Base-by-base conservation (phyloP, 2,797 vertebrate species). In the Cynodonichthys magdalenae region DNA sequence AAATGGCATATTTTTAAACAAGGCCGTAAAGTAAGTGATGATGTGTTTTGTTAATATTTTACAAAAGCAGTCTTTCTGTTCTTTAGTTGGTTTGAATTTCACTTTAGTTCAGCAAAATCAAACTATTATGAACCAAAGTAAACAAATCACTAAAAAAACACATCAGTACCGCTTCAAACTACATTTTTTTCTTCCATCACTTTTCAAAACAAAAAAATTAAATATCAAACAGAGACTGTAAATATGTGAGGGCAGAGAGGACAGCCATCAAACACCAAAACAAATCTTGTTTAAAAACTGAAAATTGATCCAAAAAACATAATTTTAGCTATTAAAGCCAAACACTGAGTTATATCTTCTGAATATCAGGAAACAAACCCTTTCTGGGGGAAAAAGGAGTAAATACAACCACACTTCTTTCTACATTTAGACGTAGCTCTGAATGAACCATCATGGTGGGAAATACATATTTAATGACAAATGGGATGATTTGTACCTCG, bases 401-500 rank as follows among this genome's bases (percentile, higher is more conserved):
- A 65, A 1, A 6, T 29, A 71, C 19, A 14, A 36, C 63, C 54
- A 51, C 36, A 66, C 62, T 61, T 44, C 31, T 14, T 17, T 64
- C 74, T 77, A 80, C 75, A 68, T 86, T 83, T 81, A 71, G 69
- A 63, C 55, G 9, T 39, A 36, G 41, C 44, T 42, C 31, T 59
- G 57, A 65, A 69, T 14, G 29, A 29, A 46, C 52, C 31, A 67
- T 68, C 56, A 61, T 52, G 63, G n/a, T 5, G 14, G 46, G 44
- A 73, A 76, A 82, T 77, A 46, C 70, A 83, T 71, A 77, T 81
- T 76, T 71, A 77, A 83, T 62, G 34, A 73, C 20, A n/a, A 27
- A 34, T 24, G 46, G 24, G 71, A 68, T 59, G 53, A 61, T 29
- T 10, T 66, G 56, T 42, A 51, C 57, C 49, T 56, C 53, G 42